Percentiles rank a stretch among this genome's conserved stretches.
phyloP scores from a whole-genome alignment of 2,888 invertebrate genomes.

The Tiliacea citrago region DNA sequence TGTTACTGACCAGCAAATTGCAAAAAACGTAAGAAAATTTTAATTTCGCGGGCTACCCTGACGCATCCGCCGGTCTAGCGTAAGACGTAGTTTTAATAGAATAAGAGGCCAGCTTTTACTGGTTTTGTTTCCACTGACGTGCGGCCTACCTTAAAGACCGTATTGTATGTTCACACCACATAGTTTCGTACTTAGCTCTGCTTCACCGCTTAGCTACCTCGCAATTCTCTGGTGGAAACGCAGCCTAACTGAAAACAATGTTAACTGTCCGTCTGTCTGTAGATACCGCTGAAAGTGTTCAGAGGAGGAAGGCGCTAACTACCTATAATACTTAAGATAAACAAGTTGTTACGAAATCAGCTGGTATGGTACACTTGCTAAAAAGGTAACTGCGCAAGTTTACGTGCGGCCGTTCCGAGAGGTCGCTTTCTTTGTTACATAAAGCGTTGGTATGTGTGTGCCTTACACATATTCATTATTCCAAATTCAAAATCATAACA shows the following conservation, averaged over 20 bases:
- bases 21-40: too few species aligned
- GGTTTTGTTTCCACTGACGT: too few species aligned
- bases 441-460: constrained; percentile 50
- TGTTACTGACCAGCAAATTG: too few species aligned
- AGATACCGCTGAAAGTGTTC: constrained; percentile 33
- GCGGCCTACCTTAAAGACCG: too few species aligned
- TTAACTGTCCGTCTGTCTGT: neutral
- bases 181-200: neutral
- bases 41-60: too few species aligned
- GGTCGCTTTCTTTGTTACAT: constrained; percentile 74
- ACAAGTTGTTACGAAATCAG: constrained; percentile 46
- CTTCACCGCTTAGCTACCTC: neutral
- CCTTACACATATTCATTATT: constrained; percentile 57
- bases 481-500: constrained; percentile 47
- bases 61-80: too few species aligned
- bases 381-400: constrained; percentile 64
- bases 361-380: constrained; percentile 52
- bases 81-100: too few species aligned
- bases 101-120: too few species aligned
- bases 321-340: constrained; percentile 43
- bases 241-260: constrained; percentile 5
- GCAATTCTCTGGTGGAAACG: too few species aligned
- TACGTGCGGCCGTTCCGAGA: constrained; percentile 61
- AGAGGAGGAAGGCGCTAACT: constrained; percentile 28
- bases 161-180: too few species aligned